phyloP scores from a whole-genome alignment of 2,888 invertebrate genomes.

The Andrena dorsata region DNA sequence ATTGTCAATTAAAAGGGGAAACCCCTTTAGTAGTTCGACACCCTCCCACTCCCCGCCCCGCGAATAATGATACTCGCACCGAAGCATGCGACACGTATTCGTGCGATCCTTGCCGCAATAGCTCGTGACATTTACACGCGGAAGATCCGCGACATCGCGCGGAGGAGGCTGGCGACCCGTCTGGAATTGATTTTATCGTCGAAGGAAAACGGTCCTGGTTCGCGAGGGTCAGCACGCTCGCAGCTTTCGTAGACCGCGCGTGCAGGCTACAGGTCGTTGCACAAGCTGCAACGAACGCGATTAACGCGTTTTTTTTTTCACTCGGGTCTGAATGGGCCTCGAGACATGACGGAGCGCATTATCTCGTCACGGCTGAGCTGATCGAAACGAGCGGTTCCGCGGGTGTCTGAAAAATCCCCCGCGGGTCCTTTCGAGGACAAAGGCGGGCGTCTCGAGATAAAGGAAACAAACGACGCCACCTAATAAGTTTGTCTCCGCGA shows the following conservation, averaged over 20 bases:
- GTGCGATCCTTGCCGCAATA: constrained; percentile 36
- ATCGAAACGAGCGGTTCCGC: not conserved
- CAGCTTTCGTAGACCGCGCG: not conserved
- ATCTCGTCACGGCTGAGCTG: not conserved
- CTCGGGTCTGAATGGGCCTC: not conserved
- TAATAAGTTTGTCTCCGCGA: constrained; percentile 1
- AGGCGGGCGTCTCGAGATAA: not conserved
- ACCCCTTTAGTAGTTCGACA: too few species aligned
- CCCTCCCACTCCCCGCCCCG: too few species aligned
- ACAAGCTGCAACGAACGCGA: constrained; percentile 3
- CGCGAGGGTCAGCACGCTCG: not conserved
- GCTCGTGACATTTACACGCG: constrained; percentile 54
- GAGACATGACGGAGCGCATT: not conserved
- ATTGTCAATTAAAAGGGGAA: too few species aligned
- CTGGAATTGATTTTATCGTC: constrained; percentile 37
- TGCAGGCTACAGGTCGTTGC: constrained; percentile 1
- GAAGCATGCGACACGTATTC: constrained; percentile 26
- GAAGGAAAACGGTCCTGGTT: constrained; percentile 6
- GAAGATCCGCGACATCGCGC: constrained; percentile 39
- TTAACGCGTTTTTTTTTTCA: not conserved
- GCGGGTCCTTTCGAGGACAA: not conserved
- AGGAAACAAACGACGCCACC: not conserved
- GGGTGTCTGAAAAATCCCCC: not conserved
- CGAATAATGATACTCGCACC: too few species aligned
- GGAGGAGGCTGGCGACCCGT: constrained; percentile 23